Evolutionary conservation across 2,113 vertebrate species (phyloP).

Genomic region (Tichodroma muraria): DNA sequence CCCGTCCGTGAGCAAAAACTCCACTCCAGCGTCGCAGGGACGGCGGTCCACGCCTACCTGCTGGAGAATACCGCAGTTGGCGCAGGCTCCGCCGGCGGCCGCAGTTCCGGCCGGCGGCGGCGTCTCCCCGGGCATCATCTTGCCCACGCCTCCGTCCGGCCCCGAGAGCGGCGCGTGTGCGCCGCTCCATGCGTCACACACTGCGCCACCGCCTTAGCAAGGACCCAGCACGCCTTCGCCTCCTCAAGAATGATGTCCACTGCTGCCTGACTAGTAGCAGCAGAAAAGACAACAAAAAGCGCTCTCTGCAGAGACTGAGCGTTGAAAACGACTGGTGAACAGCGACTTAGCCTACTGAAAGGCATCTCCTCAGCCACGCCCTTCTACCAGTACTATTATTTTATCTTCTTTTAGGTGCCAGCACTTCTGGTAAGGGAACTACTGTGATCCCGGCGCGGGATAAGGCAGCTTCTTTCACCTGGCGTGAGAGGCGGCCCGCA

Average conservation of each 20-base stretch:
- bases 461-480: rapidly evolving
- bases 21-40: not conserved
- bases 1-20: not conserved
- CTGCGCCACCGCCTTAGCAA: not conserved
- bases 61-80: constrained; percentile 85
- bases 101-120: constrained; percentile 72
- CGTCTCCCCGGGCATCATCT: constrained; percentile 93
- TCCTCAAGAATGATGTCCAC: rapidly evolving
- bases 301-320: no score
- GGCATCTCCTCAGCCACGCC: rapidly evolving
- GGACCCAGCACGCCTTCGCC: not conserved
- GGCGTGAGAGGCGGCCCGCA: rapidly evolving
- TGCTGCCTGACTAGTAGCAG: not conserved
- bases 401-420: no score
- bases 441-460: rapidly evolving
- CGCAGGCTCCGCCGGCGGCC: constrained; percentile 73
- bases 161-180: rapidly evolving
- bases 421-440: rapidly evolving
- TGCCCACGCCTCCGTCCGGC: not conserved
- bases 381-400: rapidly evolving
- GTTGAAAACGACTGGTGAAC: not conserved
- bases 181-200: not conserved
- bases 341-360: rapidly evolving
- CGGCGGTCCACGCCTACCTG: constrained; percentile 30
- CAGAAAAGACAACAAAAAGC: rapidly evolving